phyloP scores from a whole-genome alignment of 2,888 invertebrate genomes.

The Pterostichus madidus region DNA sequence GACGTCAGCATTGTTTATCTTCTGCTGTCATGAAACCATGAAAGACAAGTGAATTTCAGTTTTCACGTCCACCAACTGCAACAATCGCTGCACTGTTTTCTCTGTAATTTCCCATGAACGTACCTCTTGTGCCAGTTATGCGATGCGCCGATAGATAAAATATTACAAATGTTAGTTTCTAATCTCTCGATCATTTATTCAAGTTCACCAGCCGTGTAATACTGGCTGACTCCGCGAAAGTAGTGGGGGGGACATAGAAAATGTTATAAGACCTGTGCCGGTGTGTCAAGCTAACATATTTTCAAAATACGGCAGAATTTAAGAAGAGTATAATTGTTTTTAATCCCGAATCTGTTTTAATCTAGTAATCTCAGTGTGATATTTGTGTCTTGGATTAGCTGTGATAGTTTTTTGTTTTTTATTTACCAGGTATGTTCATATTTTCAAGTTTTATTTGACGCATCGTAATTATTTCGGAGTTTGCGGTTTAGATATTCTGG shows the following conservation, averaged over 20 bases:
- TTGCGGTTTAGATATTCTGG: neutral
- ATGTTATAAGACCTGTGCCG: constrained; percentile 53
- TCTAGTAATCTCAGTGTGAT: constrained; percentile 17
- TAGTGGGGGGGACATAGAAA: constrained; percentile 44
- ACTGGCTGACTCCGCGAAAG: constrained; percentile 15
- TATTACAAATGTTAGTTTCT: constrained; percentile 32
- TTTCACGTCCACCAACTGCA: neutral
- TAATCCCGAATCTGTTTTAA: neutral
- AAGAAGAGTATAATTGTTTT: constrained; percentile 2
- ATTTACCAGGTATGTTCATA: neutral
- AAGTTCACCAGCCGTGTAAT: constrained; percentile 54
- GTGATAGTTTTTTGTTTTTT: constrained; percentile 11
- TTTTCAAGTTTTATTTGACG: neutral
- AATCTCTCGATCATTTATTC: constrained; percentile 41
- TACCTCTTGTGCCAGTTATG: neutral
- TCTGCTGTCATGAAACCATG: too few relatives aligned
- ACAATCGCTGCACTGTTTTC: constrained; percentile 37
- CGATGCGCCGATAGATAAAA: constrained; percentile 28
- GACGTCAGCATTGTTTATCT: neutral
- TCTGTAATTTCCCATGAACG: constrained; percentile 18
- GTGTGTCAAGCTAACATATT: constrained; percentile 41
- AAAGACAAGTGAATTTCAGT: constrained; percentile 12
- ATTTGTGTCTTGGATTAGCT: neutral
- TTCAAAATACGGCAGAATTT: constrained; percentile 30
- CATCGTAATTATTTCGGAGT: constrained; percentile 4